phyloP scores from a whole-genome alignment of 2,797 vertebrate species.

The Sphaeramia orbicularis region DNA sequence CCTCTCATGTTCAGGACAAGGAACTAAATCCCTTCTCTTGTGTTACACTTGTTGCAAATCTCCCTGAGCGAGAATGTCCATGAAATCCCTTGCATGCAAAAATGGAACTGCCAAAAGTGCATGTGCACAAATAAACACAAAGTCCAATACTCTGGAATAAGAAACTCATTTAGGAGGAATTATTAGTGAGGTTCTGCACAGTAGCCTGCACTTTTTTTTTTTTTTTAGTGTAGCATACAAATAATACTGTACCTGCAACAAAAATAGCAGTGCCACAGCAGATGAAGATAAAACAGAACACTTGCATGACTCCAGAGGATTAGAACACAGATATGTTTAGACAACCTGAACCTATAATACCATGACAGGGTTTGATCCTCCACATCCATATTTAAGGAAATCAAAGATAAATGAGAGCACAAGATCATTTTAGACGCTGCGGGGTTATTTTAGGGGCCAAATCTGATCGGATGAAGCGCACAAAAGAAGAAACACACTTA shows the following conservation, averaged over 20 bases:
- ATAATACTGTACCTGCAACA: neutral
- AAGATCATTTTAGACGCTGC: neutral
- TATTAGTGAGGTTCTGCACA: no score
- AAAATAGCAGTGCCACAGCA: no score
- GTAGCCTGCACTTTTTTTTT: no score
- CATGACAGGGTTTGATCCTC: constrained; percentile 4
- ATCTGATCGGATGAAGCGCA: no score
- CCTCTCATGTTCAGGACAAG: constrained; percentile 12
- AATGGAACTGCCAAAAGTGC: neutral
- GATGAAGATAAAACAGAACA: no score
- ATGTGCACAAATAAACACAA: neutral
- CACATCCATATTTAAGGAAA: neutral
- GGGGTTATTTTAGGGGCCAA: neutral
- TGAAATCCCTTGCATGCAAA: neutral
- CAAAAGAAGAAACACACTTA: neutral
- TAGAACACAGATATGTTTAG: no score
- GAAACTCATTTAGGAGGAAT: no score
- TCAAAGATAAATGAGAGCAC: neutral
- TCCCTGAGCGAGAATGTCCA: neutral
- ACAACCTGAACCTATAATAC: neutral
- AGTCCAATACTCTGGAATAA: neutral
- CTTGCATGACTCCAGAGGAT: no score
- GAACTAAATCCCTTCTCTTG: constrained; percentile 10
- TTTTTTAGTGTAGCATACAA: no score
- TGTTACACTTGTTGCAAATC: constrained; percentile 33